Evolutionary conservation across 2,113 vertebrate genomes (phyloP), one percentile per base, ranked within the genome.

Genomic region (Leptosomus discolor): DNA sequence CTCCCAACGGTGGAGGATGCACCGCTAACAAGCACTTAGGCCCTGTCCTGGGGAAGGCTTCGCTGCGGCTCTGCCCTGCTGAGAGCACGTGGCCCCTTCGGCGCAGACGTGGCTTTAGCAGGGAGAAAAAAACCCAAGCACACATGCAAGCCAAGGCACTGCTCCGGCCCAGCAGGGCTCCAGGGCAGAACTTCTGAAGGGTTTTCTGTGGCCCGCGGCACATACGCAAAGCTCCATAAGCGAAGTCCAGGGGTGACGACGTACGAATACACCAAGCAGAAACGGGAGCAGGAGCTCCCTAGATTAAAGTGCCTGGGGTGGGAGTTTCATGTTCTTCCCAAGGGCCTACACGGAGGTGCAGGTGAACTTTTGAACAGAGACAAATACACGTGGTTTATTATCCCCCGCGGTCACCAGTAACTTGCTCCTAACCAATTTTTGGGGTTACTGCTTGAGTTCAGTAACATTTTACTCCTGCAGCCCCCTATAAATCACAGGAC

Each of bases 121-220:
- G 54, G 34, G 19, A 77, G 45, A 13, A 36, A 41, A 24, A 76
- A 4, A 2, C 12, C 8, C 50, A 23, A 1, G 1, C 7, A 1
- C 4, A 3, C 22, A 2, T 7, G 4, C 6, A 9, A 20, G 23
- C 51, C 75, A 17, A 51, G 37, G 8, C 5, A n/a, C n/a, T 39
- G 30, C 12, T 12, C 37, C 37, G 45, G 32, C 60, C 48, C 23
- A 32, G 24, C 29, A 15, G 1, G 4, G 60, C 41, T 48, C 60
- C 46, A 29, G 26, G 3, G 26, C 73, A 54, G 45, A 53, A 34
- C 30, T 60, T 43, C n/a, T 11, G 21, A 36, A 80, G 48, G 23
- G 24, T 54, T 26, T 67, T 29, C 60, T 27, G 34, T 23, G 32
- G 26, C 36, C 26, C 0, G 3, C n/a, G n/a, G n/a, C n/a, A n/a